Conservation (phyloP, 2,113 vertebrate species). For the Macrotis lagotis region DNA sequence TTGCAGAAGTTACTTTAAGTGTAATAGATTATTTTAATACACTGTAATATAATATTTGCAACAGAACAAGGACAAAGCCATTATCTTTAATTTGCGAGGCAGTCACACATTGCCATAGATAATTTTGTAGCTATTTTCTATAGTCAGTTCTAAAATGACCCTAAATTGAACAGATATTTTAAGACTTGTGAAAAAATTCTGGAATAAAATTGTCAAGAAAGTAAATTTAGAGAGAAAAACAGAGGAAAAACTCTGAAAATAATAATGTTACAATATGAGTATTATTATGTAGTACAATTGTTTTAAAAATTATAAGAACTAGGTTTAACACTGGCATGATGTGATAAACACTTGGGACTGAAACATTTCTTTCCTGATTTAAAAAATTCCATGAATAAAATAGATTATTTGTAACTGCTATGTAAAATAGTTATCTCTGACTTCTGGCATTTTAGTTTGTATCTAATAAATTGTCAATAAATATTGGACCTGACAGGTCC, state of each 20-base stretch:
- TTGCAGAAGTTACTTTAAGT: neutral
- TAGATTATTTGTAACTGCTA: neutral
- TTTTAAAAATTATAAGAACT: neutral
- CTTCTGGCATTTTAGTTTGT: neutral
- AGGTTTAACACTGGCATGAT: neutral
- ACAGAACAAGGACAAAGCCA: constrained; percentile 6
- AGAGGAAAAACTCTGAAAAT: neutral
- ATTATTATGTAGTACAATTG: neutral
- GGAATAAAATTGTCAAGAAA: neutral
- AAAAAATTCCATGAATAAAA: neutral
- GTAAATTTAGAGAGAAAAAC: constrained; percentile 1
- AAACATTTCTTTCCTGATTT: neutral
- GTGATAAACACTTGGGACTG: neutral
- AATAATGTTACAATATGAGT: neutral
- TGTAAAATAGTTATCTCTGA: neutral
- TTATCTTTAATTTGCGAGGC: constrained; percentile 18
- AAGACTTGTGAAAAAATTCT: neutral
- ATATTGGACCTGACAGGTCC: neutral
- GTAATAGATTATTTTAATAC: neutral
- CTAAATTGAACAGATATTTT: constrained; percentile 19
- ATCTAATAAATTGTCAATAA: neutral
- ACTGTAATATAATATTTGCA: constrained; percentile 10
- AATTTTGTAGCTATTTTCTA: constrained; percentile 30
- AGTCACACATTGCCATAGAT: neutral
- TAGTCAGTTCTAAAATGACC: neutral